These are phyloP conservation scores for chimpanzee (Pan troglodytes) DNA, from an alignment of 2,113 vertebrate genomes.

Conservation along the genomic window NHGRI_mPanTro3-v2.1_pri NC_072409.2:37156501-37157000, in stretches of 20 bases:
- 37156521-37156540: constrained; percentile 28
- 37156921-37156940: constrained; percentile 2
- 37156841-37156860: neutral
- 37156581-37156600: neutral
- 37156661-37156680: neutral
- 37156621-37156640: neutral
- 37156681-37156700: neutral
- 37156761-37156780: neutral
- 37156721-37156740: neutral
- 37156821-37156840: neutral
- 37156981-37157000: neutral
- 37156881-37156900: neutral
- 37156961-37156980: neutral
- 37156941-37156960: neutral
- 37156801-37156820: neutral
- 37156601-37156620: constrained; percentile 29
- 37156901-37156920: neutral
- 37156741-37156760: neutral
- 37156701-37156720: neutral
- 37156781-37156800: neutral
- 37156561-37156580: constrained; percentile 10
- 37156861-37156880: neutral
- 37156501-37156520: neutral
- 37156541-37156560: neutral
- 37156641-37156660: neutral